A percentile compares a stretch with the other conserved stretches of the same genome.
phyloP scores from a whole-genome alignment of 2,113 vertebrate species.

The Myocastor coypus region DNA sequence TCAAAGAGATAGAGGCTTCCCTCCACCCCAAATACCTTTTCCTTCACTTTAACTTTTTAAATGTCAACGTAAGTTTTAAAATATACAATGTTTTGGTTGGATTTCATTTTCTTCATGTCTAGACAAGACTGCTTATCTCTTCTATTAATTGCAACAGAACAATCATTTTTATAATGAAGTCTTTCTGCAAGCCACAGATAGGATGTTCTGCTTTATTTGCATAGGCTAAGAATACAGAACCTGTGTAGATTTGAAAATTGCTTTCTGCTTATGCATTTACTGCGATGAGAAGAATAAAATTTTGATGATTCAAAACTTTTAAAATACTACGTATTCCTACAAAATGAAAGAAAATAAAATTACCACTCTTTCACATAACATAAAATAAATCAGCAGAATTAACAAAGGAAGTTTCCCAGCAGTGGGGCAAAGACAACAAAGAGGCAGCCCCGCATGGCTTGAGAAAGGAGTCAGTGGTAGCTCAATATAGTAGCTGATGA shows the following conservation, averaged over 20 bases:
- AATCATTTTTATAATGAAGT: slow-evolving; percentile 27
- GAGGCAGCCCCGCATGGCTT: not conserved
- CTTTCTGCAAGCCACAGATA: not conserved
- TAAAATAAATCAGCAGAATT: not conserved
- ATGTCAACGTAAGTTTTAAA: slow-evolving; percentile 10
- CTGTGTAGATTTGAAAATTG: not conserved
- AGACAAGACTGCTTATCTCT: slow-evolving; percentile 56
- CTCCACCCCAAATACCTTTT: not conserved
- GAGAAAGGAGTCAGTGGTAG: slow-evolving; percentile 20
- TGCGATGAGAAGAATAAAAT: not conserved
- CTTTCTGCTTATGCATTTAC: not conserved
- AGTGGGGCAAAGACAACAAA: not conserved
- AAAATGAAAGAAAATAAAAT: slow-evolving; percentile 32
- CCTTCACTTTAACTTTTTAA: not conserved
- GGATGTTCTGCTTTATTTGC: slow-evolving; percentile 2
- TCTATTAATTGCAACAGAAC: slow-evolving; percentile 31
- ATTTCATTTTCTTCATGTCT: slow-evolving; percentile 47
- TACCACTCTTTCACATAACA: not conserved
- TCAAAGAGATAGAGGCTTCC: not conserved
- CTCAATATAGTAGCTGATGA: not conserved
- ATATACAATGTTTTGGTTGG: not conserved
- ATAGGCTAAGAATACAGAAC: not conserved
- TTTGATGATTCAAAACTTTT: slow-evolving; percentile 18
- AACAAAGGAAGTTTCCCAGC: not conserved
- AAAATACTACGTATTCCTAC: not conserved